Evolutionary conservation across 2,797 vertebrate species (phyloP).

Genomic region (Xenopus petersii): DNA sequence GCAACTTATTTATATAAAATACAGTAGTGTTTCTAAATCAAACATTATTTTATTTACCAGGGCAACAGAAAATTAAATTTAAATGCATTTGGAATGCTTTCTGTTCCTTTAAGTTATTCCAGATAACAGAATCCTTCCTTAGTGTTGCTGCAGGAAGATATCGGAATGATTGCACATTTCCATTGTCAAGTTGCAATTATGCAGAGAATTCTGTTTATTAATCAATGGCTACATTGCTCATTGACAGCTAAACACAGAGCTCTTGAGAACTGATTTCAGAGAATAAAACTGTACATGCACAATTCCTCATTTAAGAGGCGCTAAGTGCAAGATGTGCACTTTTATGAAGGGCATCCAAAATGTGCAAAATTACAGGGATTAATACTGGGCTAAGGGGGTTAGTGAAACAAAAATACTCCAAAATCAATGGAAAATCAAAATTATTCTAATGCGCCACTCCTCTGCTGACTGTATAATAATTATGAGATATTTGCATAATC

Average conservation of each 20-base stretch:
- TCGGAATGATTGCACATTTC: constrained; percentile 31
- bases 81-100: too few species aligned
- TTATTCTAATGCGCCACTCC: constrained; percentile 31
- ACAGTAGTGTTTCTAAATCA: too few species aligned
- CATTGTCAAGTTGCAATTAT: constrained; percentile 34
- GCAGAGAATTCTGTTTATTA: constrained; percentile 34
- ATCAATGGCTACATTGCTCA: constrained; percentile 33
- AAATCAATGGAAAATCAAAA: constrained; percentile 49
- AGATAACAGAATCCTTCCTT: not conserved
- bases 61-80: too few species aligned
- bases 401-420: constrained; percentile 63
- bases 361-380: constrained; percentile 63
- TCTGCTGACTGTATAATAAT: constrained; percentile 32
- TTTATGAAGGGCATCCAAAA: constrained; percentile 70
- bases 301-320: constrained; percentile 44
- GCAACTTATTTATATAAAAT: too few species aligned
- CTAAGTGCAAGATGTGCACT: constrained; percentile 49
- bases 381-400: constrained; percentile 69
- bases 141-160: constrained; percentile 24
- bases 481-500: constrained; percentile 42
- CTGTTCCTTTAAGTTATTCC: constrained; percentile 1
- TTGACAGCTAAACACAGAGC: constrained; percentile 11
- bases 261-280: constrained; percentile 41
- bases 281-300: constrained; percentile 35
- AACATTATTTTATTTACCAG: too few species aligned